Base-by-base conservation (phyloP, 2,888 invertebrate species). In the Microplitis deprimator region DNA sequence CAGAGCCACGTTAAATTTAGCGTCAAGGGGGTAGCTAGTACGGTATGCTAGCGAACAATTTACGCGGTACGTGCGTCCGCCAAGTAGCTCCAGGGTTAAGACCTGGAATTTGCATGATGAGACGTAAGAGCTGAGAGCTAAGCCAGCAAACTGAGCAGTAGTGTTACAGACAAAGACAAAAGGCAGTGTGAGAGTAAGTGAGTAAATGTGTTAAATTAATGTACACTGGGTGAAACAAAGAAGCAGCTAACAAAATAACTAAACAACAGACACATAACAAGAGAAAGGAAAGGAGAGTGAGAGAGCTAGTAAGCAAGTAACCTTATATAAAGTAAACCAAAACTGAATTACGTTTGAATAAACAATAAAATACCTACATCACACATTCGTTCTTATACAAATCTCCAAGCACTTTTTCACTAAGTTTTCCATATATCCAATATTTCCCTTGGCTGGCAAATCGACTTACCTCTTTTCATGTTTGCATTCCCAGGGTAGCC, bases 51-150 rank as follows among this genome's bases (percentile, higher is more conserved):
- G 50, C 50, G 50, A 77, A 72, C 76, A 77, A 77, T 77, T 77
- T 73, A 77, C 77, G 77, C 68, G 73, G 77, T 77, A 77, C 77
- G 77, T 77, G 29, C 29, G 77, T 76, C 68, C 62, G 73, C 62
- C 68, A 62, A 69, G 73, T 41, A 41, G 73, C 68, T 73, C 16
- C 61, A 68, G 72, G 73, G 62, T 77, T 77, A 61, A 77, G 69
- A 69, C 69, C 69, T 38, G 64, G 75, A 69, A 77, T 74, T 77
- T 77, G 40, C 67, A 74, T 67, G 73, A 41, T 73, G 67, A 65
- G 41, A 65, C 73, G 50, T 73, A 73, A 67, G 67, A 67, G 29
- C 29, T 65, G 40, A 59, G 67, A 67, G 29, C 29, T 65, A 17
- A 59, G 41, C 20, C 29, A n/a, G 13, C 40, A 17, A 17, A 65